Evolutionary conservation across 2,797 vertebrate genomes (phyloP).

Genomic region (Cuniculus paca): DNA sequence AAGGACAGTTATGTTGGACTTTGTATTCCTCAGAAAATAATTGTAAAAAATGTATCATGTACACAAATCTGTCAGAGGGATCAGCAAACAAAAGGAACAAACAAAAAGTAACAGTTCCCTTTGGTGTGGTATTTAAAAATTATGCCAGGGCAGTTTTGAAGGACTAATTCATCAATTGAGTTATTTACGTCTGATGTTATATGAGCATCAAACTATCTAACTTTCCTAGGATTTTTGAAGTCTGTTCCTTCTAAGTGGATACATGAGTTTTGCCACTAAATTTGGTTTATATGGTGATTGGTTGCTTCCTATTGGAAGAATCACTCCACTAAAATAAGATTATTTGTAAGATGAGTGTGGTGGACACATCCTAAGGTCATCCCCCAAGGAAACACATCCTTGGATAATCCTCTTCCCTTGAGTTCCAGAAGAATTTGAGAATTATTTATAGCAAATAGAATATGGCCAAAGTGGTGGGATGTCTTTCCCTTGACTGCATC

Average conservation of each 20-base stretch:
- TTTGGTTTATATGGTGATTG: constrained; percentile 23
- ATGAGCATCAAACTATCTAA: constrained; percentile 41
- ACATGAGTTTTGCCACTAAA: neutral
- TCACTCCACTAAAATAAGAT: neutral
- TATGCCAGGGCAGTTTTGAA: neutral
- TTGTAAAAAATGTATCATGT: constrained; percentile 53
- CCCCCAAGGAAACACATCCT: neutral
- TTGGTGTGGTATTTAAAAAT: constrained; percentile 47
- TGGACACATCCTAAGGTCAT: constrained; percentile 13
- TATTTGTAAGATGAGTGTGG: constrained; percentile 20
- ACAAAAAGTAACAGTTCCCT: constrained; percentile 34
- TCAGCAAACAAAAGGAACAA: constrained; percentile 16
- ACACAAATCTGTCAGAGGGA: neutral
- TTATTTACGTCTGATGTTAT: constrained; percentile 31
- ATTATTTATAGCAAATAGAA: neutral
- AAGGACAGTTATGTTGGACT: constrained; percentile 62
- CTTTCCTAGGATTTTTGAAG: constrained; percentile 16
- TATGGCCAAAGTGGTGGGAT: neutral
- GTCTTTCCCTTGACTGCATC: neutral
- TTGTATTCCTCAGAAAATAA: constrained; percentile 55
- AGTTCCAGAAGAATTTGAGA: neutral
- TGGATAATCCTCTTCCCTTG: constrained; percentile 11
- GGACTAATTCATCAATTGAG: neutral
- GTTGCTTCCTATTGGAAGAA: constrained; percentile 31
- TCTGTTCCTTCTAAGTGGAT: neutral